These are phyloP conservation scores for Craniophora ligustri DNA, from an alignment of 2,888 invertebrate species.

Conservation along the genomic window DNA sequence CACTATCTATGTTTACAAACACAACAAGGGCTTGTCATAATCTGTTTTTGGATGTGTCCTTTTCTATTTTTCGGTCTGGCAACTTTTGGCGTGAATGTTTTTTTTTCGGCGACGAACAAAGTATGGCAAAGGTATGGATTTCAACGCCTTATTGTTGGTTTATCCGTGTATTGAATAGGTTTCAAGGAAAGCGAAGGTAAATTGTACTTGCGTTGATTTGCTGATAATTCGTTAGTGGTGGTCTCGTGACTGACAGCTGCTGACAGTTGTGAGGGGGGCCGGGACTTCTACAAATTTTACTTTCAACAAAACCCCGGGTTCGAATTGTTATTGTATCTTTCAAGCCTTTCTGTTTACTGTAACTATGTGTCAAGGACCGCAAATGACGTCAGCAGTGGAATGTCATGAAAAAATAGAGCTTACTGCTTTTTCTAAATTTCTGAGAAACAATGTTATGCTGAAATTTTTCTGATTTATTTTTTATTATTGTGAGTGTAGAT, in stretches of 20 bases:
- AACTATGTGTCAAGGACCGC: constrained; percentile 44
- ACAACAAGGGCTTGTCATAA: constrained; percentile 87
- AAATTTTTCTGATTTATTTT: constrained; percentile 10
- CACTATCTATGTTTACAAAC: constrained; percentile 84
- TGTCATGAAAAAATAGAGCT: not conserved
- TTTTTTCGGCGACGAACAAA: constrained; percentile 68
- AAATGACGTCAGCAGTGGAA: constrained; percentile 15
- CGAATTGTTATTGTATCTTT: constrained; percentile 46
- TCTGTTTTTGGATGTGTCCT: constrained; percentile 84
- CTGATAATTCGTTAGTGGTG: constrained; percentile 77
- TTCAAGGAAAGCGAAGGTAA: constrained; percentile 83
- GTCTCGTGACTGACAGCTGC: constrained; percentile 78
- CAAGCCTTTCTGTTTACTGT: constrained; percentile 39
- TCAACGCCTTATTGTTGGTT: constrained; percentile 86
- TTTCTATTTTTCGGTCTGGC: constrained; percentile 82
- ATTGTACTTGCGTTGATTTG: constrained; percentile 69
- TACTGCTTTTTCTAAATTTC: not conserved
- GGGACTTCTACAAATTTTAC: constrained; percentile 70
- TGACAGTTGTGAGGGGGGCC: constrained; percentile 73
- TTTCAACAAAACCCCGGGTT: constrained; percentile 64
- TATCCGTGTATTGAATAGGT: constrained; percentile 76
- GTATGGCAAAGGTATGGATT: constrained; percentile 78
- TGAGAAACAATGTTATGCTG: not conserved
- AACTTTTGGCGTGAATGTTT: constrained; percentile 77
- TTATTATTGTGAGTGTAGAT: not conserved